A percentile compares a stretch with the other conserved stretches of the same genome.
Evolutionary conservation across 35 echinoderm and acorn worm species (phyloP).

Genomic region (Heliocidaris tuberculata): DNA sequence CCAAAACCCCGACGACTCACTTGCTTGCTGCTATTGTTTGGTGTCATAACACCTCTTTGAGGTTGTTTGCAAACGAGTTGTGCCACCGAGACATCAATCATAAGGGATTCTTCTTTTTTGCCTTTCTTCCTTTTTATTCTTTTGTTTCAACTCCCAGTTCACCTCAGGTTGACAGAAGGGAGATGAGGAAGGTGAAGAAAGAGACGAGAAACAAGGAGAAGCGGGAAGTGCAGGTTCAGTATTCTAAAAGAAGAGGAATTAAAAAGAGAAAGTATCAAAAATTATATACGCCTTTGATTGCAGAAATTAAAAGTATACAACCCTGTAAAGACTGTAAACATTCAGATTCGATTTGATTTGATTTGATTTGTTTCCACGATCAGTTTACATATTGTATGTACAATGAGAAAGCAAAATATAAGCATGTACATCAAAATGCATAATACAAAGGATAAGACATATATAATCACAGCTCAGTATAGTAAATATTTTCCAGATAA

Average conservation of each 20-base stretch:
- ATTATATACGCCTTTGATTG: too few species aligned
- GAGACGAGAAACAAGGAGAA: background rate
- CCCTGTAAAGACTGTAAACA: too few species aligned
- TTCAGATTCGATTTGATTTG: too few species aligned
- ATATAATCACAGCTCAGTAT: too few species aligned
- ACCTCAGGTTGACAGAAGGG: constrained; percentile 5
- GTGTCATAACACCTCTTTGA: constrained; percentile 40
- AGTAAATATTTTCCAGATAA: too few species aligned
- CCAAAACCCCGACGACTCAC: background rate
- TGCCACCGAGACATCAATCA: constrained; percentile 36
- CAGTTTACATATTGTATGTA: too few species aligned
- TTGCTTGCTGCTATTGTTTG: constrained; percentile 33
- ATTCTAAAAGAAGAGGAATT: background rate
- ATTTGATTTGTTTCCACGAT: too few species aligned
- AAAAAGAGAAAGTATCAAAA: background rate
- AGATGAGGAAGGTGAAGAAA: background rate
- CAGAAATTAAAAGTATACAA: too few species aligned
- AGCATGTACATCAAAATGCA: too few species aligned
- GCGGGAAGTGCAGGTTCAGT: background rate
- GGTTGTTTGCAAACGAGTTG: constrained; percentile 48
- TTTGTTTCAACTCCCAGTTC: constrained; percentile 27
- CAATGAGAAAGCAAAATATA: too few species aligned
- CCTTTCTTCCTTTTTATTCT: background rate
- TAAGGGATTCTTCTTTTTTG: background rate
- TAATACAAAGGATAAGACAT: too few species aligned